phyloP scores from a whole-genome alignment of 2,797 vertebrate species.

The Furcifer pardalis region DNA sequence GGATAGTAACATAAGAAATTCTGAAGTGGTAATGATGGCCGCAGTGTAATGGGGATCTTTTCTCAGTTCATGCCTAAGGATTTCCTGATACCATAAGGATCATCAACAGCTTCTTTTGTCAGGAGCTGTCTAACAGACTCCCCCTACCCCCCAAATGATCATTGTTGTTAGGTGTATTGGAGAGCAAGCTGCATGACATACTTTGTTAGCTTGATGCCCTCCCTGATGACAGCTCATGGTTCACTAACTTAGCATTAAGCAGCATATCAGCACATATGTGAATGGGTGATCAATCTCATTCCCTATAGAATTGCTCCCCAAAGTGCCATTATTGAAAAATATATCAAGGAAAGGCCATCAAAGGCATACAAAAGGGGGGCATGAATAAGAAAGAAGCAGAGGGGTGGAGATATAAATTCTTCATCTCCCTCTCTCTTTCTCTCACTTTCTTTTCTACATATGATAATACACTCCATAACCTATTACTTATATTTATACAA shows the following conservation, averaged over 20 bases:
- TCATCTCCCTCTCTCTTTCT: neutral
- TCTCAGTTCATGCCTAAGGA: neutral
- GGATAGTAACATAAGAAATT: neutral
- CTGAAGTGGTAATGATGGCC: neutral
- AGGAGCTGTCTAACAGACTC: slow-evolving; percentile 21
- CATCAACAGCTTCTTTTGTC: neutral
- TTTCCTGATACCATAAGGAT: neutral
- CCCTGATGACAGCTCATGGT: slow-evolving; percentile 75
- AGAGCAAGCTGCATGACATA: slow-evolving; percentile 66
- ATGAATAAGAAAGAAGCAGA: neutral
- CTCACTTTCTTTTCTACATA: neutral
- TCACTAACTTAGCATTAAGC: slow-evolving; percentile 76
- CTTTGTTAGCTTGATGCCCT: slow-evolving; percentile 74
- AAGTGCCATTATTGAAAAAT: slow-evolving; percentile 73
- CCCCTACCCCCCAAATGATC: too few relatives aligned
- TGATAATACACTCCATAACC: neutral
- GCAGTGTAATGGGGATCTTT: neutral
- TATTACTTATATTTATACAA: neutral
- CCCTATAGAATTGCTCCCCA: slow-evolving; percentile 73
- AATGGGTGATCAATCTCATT: slow-evolving; percentile 79
- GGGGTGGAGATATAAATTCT: neutral
- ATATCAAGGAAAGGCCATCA: slow-evolving; percentile 69
- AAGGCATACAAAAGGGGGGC: slow-evolving; percentile 42
- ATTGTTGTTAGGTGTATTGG: slow-evolving; percentile 63
- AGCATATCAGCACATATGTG: slow-evolving; percentile 73